Conservation (phyloP, 2,113 vertebrate genomes). For the Pogonocichla stellata region DNA sequence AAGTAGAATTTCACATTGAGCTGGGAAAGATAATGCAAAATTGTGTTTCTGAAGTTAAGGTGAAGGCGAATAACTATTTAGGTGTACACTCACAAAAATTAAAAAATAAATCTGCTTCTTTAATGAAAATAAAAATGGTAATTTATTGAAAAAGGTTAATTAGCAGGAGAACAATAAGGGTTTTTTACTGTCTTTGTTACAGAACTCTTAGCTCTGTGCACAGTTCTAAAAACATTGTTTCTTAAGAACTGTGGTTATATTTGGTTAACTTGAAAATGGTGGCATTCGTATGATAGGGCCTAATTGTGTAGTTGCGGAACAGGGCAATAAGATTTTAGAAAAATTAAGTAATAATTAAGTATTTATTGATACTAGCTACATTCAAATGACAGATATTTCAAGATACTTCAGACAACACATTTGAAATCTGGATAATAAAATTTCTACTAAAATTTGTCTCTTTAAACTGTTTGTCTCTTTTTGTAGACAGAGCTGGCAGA, state of each 20-base stretch:
- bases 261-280: background rate
- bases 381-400: background rate
- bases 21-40: background rate
- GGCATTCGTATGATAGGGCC: background rate
- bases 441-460: background rate
- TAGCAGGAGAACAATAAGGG: background rate
- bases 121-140: background rate
- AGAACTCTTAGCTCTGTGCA: background rate
- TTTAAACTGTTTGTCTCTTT: background rate
- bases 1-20: background rate
- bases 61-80: background rate
- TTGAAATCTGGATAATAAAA: background rate
- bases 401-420: fast-evolving
- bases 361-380: background rate
- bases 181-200: background rate
- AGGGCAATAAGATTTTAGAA: background rate
- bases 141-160: background rate
- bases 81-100: background rate
- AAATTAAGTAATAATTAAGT: background rate
- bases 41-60: background rate
- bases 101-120: background rate
- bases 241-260: background rate
- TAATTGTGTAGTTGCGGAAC: background rate
- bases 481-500: background rate
- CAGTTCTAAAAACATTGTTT: background rate